Evolutionary conservation across 2,113 vertebrate species (phyloP).

Genomic region (Aleadryas rufinucha): DNA sequence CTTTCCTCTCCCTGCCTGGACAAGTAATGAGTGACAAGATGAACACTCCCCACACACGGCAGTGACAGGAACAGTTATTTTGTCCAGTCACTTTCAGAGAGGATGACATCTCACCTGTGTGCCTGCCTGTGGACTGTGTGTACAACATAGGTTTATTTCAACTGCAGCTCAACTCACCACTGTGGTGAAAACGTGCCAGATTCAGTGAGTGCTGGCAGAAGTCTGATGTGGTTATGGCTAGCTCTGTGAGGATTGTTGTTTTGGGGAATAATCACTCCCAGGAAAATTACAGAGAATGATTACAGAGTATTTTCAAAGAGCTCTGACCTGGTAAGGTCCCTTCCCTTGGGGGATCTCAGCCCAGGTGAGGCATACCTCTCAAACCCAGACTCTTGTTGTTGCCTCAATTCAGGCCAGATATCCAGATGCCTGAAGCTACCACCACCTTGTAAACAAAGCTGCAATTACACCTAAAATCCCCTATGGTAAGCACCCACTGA

Average conservation of each 20-base stretch:
- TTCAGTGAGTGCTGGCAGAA: not conserved
- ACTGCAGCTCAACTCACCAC: not conserved
- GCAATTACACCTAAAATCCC: not conserved
- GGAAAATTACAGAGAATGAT: not conserved
- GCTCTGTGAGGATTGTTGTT: not conserved
- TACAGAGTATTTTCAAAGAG: not conserved
- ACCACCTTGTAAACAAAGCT: not conserved
- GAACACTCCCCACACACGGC: too few relatives aligned
- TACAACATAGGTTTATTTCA: not conserved
- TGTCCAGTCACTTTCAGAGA: not conserved
- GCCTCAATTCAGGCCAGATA: not conserved
- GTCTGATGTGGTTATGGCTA: not conserved
- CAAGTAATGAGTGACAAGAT: too few relatives aligned
- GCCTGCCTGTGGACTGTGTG: not conserved
- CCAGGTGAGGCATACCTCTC: not conserved
- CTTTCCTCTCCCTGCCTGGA: not conserved
- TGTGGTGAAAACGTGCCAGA: not conserved
- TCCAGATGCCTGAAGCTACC: not conserved
- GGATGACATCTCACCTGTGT: not conserved
- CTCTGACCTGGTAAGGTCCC: not conserved
- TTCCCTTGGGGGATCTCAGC: fast-evolving
- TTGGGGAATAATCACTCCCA: not conserved
- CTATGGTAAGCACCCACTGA: not conserved
- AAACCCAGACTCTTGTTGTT: not conserved
- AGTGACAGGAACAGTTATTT: not conserved